Conservation (phyloP, 2,113 vertebrate genomes). For the Azemiops feae region DNA sequence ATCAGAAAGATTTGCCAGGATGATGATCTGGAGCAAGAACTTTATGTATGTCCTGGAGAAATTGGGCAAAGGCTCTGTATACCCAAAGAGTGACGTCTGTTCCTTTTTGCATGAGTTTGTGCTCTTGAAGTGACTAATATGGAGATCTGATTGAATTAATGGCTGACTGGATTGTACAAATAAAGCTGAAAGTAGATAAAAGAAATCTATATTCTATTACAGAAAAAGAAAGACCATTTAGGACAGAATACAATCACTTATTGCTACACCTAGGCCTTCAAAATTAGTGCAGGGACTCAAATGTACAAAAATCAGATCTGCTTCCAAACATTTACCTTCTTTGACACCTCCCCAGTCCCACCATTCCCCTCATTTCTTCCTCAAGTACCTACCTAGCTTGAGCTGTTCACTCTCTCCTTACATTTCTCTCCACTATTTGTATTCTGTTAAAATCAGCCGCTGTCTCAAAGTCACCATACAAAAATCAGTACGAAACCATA, state of each 20-base stretch:
- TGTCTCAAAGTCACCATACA: not conserved
- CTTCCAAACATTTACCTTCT: not conserved
- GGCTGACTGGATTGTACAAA: not conserved
- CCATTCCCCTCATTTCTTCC: not conserved
- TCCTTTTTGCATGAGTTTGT: not conserved
- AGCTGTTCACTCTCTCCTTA: not conserved
- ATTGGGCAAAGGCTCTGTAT: not conserved
- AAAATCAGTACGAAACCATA: not conserved
- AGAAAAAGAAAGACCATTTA: not conserved
- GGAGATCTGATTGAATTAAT: not conserved
- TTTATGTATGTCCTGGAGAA: not conserved
- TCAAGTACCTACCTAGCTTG: not conserved
- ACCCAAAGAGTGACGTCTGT: not conserved
- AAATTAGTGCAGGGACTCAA: not conserved
- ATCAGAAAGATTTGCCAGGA: not conserved
- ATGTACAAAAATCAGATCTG: not conserved
- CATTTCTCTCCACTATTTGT: not conserved
- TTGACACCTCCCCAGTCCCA: not conserved
- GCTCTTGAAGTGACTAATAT: not conserved
- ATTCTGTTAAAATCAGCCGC: not conserved
- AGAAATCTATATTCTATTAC: not conserved
- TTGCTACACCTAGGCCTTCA: not conserved
- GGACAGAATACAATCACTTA: not conserved
- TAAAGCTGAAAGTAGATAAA: not conserved
- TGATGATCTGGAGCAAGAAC: not conserved